phyloP scores from a whole-genome alignment of 2,113 vertebrate species.

The Chrysemys picta region DNA sequence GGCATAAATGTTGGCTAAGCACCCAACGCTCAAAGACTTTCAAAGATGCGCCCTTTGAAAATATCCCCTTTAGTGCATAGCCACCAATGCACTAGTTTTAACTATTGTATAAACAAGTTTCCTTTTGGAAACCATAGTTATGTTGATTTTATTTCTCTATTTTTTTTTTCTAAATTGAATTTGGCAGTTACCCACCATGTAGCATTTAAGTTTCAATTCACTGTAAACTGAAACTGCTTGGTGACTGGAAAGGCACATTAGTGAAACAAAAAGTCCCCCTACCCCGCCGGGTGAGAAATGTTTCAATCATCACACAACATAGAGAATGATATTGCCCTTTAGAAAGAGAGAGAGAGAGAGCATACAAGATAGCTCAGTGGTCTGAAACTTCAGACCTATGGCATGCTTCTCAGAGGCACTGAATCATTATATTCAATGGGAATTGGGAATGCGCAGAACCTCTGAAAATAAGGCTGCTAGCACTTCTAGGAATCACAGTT shows the following conservation, averaged over 20 bases:
- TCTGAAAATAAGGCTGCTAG: background rate
- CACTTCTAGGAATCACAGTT: background rate
- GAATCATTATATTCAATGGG: background rate
- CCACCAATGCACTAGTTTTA: background rate
- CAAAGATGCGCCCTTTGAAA: background rate
- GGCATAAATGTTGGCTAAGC: background rate
- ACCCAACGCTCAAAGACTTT: background rate
- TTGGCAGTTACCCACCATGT: background rate
- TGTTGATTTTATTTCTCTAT: background rate
- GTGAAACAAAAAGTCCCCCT: background rate
- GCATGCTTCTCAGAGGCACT: background rate
- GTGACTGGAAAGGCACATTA: constrained; percentile 33
- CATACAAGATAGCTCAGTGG: background rate
- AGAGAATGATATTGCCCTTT: background rate
- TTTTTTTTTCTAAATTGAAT: constrained; percentile 3
- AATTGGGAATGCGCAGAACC: background rate
- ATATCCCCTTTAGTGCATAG: background rate
- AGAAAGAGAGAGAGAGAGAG: background rate
- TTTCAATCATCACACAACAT: background rate
- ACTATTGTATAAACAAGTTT: background rate
- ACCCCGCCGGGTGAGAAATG: no score
- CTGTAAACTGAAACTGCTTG: constrained; percentile 73
- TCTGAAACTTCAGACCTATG: background rate
- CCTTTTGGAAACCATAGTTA: background rate
- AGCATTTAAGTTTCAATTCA: constrained; percentile 77